Evolutionary conservation across 2,888 invertebrate genomes (phyloP), one percentile per base, ranked within the genome.

Genomic region (Trichopria drosophilae): DNA sequence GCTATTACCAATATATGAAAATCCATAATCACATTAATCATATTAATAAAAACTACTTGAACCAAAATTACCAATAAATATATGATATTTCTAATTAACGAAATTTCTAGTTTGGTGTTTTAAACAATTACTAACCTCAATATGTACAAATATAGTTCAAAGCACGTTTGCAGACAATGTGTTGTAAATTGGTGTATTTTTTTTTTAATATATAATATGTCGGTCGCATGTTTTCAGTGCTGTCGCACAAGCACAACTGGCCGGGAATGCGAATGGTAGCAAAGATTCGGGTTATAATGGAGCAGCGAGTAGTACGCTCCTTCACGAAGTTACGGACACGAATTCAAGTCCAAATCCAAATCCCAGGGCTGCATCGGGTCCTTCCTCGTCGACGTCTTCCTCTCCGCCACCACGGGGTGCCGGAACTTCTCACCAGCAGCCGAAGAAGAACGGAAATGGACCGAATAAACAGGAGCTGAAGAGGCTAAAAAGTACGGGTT

Each of bases 321-420:
- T 69, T 5, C 68, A 73, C 56, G 73, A 73, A 7, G 59, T 63
- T 1, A 46, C 67, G 18, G 74, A 73, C 31, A 58, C 67, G 43
- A 73, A 72, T 41, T 74, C 71, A 18, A 72, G 73, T 50, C 73
- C 72, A 18, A 69, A 72, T 45, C 69, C 69, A 15, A 73, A 73
- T 47, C 69, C 70, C 3, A 62, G 68, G 39, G 66, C 64, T 32
- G 62, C 69, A 12, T 74, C 75, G 10, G 75, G 69, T 0, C 71
- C 72, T n/a, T 73, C 75, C 13, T 74, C 73, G 12, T 72, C 73
- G 15, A 70, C 70, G 5, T 70, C 68, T 13, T 68, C 70, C 6
- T 73, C 72, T 3, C 70, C 72, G 3, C 66, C 66, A 4, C 62
- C 66, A 2, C 60, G 65, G 2, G 65, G 62, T 12, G 45, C 61